Conservation (phyloP, 2,888 invertebrate genomes). For the Panopea generosa region DNA sequence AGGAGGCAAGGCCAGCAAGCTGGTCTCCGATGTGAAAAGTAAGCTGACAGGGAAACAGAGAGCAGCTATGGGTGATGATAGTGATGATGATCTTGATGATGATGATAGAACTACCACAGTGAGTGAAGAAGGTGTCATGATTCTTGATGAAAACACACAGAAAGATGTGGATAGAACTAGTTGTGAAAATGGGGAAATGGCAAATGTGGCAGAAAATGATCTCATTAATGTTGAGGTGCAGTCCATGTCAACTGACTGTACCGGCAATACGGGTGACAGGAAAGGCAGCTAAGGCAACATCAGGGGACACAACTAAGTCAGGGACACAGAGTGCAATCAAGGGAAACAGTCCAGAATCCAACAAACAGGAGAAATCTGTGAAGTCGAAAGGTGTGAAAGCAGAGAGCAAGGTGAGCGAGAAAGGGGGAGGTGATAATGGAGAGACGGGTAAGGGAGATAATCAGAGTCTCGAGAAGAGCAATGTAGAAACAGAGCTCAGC, state of each 20-base stretch:
- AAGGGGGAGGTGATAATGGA: constrained; percentile 13
- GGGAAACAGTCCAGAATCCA: constrained; percentile 23
- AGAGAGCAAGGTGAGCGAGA: neutral
- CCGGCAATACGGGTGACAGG: neutral
- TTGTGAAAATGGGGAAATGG: constrained; percentile 8
- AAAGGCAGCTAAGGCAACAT: constrained; percentile 10
- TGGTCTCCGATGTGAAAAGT: constrained; percentile 56
- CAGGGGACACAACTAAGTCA: constrained; percentile 36
- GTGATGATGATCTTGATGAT: constrained; percentile 46
- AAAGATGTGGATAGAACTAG: constrained; percentile 62
- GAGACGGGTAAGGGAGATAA: constrained; percentile 41
- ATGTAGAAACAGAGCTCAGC: constrained; percentile 72
- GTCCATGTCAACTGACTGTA: neutral
- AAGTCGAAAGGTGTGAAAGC: constrained; percentile 8
- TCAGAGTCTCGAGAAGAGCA: constrained; percentile 42
- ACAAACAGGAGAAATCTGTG: constrained; percentile 1
- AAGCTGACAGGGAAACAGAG: constrained; percentile 42
- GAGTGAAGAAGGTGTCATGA: constrained; percentile 13
- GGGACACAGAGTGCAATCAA: constrained; percentile 46
- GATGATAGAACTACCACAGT: constrained; percentile 21
- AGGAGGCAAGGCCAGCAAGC: constrained; percentile 33
- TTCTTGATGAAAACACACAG: constrained; percentile 25
- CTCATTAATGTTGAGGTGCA: constrained; percentile 33
- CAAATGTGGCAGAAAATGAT: constrained; percentile 32
- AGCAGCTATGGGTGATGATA: constrained; percentile 48